Evolutionary conservation across 1,140 invertebrate genomes (phyloP), one percentile per base, ranked within the genome.

Genomic region (Idris sp.): DNA sequence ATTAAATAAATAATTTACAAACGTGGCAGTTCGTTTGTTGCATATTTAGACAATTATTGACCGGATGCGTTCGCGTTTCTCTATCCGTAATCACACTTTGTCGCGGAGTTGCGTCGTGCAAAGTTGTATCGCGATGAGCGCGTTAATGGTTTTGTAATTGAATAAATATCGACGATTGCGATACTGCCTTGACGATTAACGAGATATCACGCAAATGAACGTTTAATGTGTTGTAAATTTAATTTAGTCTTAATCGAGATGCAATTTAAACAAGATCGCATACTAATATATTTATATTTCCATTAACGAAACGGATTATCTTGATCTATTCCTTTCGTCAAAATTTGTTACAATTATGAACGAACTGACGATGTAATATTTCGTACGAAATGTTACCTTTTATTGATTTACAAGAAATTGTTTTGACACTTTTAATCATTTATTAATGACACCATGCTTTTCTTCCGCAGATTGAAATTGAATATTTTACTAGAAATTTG

Each of bases 201-300:
- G 61, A 76, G 74, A 76, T 67, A 76, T 64, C 74, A 71, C 74
- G 65, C 74, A 71, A 76, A 71, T 65, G 74, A 76, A 61, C 74
- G 46, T 65, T 75, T 75, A 75, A 75, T 59, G 40, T 51, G 73
- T 67, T 49, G 48, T 43, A 59, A 76, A 76, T 76, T 62, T 40
- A 76, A 76, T 76, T 67, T 72, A 76, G 61, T 76, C 74, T 76
- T 76, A 76, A 76, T 72, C 74, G 65, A 62, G 61, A 72, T 67
- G 61, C 56, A 67, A 76, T 76, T 76, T 72, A 72, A 72, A 76
- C 62, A 76, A 76, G 67, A 76, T 76, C 56, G 56, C 19, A 44
- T 40, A 68, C 62, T 76, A 73, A 76, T 76, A 76, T 73, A 68
- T 76, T 76, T 76, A 76, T 64, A 76, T 68, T 76, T 59, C 58